Evolutionary conservation across 2,113 vertebrate genomes (phyloP).

Genomic region (Xyliphius kryptos): DNA sequence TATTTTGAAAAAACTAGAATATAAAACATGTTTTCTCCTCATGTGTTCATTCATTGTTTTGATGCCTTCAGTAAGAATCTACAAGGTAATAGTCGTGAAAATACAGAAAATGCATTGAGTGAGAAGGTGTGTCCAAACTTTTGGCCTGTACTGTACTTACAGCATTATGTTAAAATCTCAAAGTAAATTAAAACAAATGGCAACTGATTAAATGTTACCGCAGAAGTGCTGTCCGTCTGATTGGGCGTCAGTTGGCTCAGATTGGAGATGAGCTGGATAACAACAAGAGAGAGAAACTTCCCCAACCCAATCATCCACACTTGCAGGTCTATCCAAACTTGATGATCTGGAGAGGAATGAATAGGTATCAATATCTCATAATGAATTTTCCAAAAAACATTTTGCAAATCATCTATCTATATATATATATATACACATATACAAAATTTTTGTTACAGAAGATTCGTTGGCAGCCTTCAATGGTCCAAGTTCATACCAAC

Average conservation of each 20-base stretch:
- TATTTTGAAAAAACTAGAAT: too few species aligned
- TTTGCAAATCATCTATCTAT: not conserved
- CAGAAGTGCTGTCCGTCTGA: conserved; percentile 51
- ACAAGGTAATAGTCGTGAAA: too few species aligned
- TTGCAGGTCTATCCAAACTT: conserved; percentile 45
- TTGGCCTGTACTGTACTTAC: too few species aligned
- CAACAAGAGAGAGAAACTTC: conserved; percentile 43
- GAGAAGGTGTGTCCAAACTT: too few species aligned
- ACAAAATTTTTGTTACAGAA: conserved; percentile 39
- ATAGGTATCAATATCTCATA: conserved; percentile 37
- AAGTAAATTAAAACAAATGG: too few species aligned
- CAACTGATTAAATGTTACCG: not conserved
- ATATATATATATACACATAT: not conserved
- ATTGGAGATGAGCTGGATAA: conserved; percentile 76
- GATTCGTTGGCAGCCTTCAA: conserved; percentile 40
- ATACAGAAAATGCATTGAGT: too few species aligned
- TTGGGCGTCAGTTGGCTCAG: conserved; percentile 74
- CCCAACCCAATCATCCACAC: conserved; percentile 31
- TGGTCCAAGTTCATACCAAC: conserved; percentile 45
- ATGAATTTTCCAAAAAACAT: not conserved
- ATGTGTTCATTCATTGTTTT: too few species aligned
- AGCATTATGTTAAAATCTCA: too few species aligned
- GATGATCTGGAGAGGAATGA: conserved; percentile 47
- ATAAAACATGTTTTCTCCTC: too few species aligned
- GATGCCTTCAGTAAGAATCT: too few species aligned